phyloP scores from a whole-genome alignment of 2,888 invertebrate species.

The Tenthredo livida region DNA sequence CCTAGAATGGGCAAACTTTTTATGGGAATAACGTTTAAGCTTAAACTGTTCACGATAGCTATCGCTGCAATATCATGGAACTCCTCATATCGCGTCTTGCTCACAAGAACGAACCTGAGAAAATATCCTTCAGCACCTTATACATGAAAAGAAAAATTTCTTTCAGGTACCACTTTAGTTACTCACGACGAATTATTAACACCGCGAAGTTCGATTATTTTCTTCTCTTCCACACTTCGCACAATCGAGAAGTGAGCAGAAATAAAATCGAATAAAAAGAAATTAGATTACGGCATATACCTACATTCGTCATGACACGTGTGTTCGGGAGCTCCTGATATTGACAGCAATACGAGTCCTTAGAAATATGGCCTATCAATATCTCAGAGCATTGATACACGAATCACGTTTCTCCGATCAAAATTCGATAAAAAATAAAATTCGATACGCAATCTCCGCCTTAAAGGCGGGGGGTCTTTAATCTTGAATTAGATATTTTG shows the following conservation, averaged over 20 bases:
- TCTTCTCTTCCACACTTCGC: not conserved
- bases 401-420: conserved; percentile 31
- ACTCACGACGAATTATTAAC: not conserved
- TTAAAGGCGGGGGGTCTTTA: not conserved
- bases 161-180: not conserved
- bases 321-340: not conserved
- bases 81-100: not conserved
- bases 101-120: not conserved
- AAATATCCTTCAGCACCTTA: not conserved
- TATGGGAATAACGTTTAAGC: conserved; percentile 22
- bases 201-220: not conserved
- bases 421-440: conserved; percentile 19
- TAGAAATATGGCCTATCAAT: conserved; percentile 16
- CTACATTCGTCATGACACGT: not conserved
- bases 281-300: not conserved
- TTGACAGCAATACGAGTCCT: conserved; percentile 1
- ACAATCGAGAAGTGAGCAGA: not conserved
- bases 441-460: conserved; percentile 16
- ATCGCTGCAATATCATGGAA: not conserved
- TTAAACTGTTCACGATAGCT: conserved; percentile 16
- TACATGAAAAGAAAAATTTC: not conserved
- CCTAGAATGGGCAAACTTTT: conserved; percentile 34
- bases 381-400: conserved; percentile 19
- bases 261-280: not conserved
- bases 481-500: conserved; percentile 10